phyloP scores from a whole-genome alignment of 2,113 vertebrate species.

The Ammodytes dubius region DNA sequence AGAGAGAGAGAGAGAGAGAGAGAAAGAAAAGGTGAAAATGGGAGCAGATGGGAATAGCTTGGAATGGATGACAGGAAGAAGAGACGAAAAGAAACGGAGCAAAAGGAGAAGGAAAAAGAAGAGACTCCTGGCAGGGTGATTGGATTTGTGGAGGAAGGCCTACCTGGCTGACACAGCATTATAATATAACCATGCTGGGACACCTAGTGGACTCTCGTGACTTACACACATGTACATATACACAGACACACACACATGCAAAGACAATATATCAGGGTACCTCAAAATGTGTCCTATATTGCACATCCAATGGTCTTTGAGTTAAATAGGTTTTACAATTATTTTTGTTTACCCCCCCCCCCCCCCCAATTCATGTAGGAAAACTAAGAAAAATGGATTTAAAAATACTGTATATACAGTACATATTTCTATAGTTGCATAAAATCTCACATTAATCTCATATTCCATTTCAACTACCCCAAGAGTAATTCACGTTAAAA shows the following conservation, averaged over 20 bases:
- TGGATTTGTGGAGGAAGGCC: constrained; percentile 74
- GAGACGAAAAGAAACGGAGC: constrained; percentile 52
- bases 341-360: too few species aligned
- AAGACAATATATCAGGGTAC: constrained; percentile 3
- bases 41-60: constrained; percentile 54
- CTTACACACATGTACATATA: constrained; percentile 23
- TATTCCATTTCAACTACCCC: neutral
- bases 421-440: neutral
- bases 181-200: constrained; percentile 65
- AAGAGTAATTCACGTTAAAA: neutral
- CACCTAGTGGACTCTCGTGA: constrained; percentile 69
- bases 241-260: constrained; percentile 3
- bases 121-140: neutral
- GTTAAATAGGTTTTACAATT: neutral
- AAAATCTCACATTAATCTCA: neutral
- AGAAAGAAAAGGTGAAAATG: neutral
- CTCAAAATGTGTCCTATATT: neutral
- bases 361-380: neutral
- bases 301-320: neutral
- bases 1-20: neutral
- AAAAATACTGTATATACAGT: too few species aligned
- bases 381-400: neutral
- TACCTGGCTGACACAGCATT: constrained; percentile 23
- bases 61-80: constrained; percentile 57
- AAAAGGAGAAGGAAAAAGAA: neutral